Percentiles rank a stretch among this genome's conserved stretches.
Evolutionary conservation across 2,888 invertebrate species (phyloP).

Genomic region (Diarsia rubi): DNA sequence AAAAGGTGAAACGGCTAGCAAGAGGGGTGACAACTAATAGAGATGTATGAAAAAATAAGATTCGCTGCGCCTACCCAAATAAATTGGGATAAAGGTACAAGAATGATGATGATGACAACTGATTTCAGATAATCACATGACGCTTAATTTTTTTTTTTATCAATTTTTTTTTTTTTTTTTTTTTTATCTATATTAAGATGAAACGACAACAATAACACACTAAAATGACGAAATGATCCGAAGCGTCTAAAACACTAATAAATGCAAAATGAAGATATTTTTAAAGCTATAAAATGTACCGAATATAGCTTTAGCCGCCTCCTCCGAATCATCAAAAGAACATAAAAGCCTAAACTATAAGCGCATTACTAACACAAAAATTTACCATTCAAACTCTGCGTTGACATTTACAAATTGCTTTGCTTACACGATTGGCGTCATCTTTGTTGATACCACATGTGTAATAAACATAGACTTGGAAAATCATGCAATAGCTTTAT

Average conservation of each 20-base stretch:
- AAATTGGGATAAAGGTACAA: background rate
- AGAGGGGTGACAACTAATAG: background rate
- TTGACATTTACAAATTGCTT: conserved; percentile 20
- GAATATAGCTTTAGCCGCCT: conserved; percentile 38
- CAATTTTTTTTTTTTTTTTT: conserved; percentile 1
- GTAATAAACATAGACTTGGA: background rate
- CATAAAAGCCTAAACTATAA: conserved; percentile 51
- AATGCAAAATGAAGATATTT: conserved; percentile 45
- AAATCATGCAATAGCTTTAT: background rate
- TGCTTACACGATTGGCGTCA: background rate
- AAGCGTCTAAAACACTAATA: conserved; percentile 19
- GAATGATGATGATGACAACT: background rate
- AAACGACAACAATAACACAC: conserved; percentile 15
- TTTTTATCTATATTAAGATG: background rate
- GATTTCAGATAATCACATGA: background rate
- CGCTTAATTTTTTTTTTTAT: background rate
- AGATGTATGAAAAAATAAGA: background rate
- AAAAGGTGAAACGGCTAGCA: background rate
- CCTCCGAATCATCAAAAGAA: conserved; percentile 36
- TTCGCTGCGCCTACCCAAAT: background rate
- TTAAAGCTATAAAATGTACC: conserved; percentile 40
- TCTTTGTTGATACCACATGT: background rate
- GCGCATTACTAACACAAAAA: conserved; percentile 34
- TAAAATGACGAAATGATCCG: conserved; percentile 22
- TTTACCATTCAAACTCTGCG: conserved; percentile 22